Percentiles rank a stretch among this genome's conserved stretches.
Evolutionary conservation across 2,888 invertebrate species (phyloP).

Genomic region (Ashinkailepas kermadecensis): DNA sequence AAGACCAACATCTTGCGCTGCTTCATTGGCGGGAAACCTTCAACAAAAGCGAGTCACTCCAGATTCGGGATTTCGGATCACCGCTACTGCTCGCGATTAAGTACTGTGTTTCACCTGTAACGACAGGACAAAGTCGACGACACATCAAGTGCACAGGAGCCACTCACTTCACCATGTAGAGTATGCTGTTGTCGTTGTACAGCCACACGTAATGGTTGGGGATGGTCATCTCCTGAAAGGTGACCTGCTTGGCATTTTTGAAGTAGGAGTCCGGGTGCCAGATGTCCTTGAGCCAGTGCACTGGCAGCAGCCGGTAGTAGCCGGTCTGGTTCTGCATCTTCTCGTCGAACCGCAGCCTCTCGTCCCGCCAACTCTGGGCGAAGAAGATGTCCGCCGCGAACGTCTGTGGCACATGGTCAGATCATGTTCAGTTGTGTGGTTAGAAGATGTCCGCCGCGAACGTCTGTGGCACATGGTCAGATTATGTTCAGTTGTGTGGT

Average conservation of each 20-base stretch:
- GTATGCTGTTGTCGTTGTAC: constrained; percentile 73
- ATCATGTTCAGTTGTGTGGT: no score
- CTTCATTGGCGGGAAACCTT: no score
- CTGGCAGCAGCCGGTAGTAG: constrained; percentile 56
- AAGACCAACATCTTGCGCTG: no score
- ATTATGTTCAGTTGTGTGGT: no score
- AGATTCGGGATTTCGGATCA: no score
- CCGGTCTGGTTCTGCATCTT: constrained; percentile 68
- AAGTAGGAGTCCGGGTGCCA: constrained; percentile 92
- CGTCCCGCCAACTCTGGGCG: constrained; percentile 89
- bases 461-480: constrained; percentile 47
- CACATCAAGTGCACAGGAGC: no score
- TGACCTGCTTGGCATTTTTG: constrained; percentile 87
- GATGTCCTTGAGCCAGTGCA: constrained; percentile 54
- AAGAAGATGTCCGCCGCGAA: constrained; percentile 88
- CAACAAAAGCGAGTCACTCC: no score
- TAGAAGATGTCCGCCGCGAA: constrained; percentile 56
- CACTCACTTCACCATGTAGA: constrained; percentile 75
- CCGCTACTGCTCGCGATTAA: no score
- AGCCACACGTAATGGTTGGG: constrained; percentile 90
- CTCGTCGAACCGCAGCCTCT: constrained; percentile 68
- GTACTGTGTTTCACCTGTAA: no score
- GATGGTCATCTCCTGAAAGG: constrained; percentile 89
- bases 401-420: constrained; percentile 47
- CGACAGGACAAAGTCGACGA: no score